phyloP scores from a whole-genome alignment of 1,140 invertebrate species.

The Platyscapa corneri region DNA sequence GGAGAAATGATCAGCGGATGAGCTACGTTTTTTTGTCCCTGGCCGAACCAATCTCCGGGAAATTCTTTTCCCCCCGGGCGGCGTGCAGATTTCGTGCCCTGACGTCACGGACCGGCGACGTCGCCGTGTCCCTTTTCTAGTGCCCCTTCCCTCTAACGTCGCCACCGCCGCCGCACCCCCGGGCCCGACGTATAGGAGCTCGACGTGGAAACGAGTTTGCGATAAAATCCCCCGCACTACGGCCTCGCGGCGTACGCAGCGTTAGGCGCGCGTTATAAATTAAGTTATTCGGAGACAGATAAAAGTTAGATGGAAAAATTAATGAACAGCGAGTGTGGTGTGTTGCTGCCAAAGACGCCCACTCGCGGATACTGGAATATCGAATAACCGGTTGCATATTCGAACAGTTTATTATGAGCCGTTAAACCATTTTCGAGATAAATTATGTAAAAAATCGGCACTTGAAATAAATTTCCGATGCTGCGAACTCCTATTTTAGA shows the following conservation, averaged over 20 bases:
- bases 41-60: not conserved
- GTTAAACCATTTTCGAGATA: conserved; percentile 3
- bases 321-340: conserved; percentile 17
- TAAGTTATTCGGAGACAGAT: conserved; percentile 29
- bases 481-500: not conserved
- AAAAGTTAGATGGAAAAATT: conserved; percentile 30
- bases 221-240: conserved; percentile 13
- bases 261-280: conserved; percentile 26
- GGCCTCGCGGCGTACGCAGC: not conserved
- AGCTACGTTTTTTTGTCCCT: too few species aligned
- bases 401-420: not conserved
- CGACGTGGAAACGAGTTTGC: conserved; percentile 11
- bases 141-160: not conserved
- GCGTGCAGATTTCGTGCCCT: not conserved
- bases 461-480: not conserved
- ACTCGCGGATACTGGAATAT: conserved; percentile 13
- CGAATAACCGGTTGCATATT: conserved; percentile 26
- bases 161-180: not conserved
- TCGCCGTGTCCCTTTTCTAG: not conserved
- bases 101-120: too few species aligned
- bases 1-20: too few species aligned
- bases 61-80: too few species aligned
- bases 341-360: conserved; percentile 14
- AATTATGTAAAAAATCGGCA: not conserved
- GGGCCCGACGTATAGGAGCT: not conserved